Conservation (phyloP, 1,140 invertebrate species). For the Leptinotarsa lineolata region DNA sequence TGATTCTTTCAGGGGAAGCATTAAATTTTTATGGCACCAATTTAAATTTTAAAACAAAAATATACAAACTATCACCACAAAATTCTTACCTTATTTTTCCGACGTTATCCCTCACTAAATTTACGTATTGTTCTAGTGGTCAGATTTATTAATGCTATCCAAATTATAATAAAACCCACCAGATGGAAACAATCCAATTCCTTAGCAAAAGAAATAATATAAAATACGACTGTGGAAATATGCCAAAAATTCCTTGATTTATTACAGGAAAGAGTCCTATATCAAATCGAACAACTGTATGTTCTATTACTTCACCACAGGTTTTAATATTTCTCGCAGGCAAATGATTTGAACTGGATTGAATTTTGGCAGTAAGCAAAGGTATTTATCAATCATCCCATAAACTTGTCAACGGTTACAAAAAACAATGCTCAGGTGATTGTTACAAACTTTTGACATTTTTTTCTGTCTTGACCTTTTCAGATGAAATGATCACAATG, state of each 20-base stretch:
- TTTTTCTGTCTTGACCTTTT: background rate
- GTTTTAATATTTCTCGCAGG: background rate
- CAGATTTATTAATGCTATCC: background rate
- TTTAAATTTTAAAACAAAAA: too few species aligned
- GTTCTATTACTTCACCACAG: background rate
- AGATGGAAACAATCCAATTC: background rate
- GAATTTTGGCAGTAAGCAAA: background rate
- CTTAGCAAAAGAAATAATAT: background rate
- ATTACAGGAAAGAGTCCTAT: background rate
- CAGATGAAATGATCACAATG: too few species aligned
- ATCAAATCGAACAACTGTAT: background rate
- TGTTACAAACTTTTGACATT: background rate
- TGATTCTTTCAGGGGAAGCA: too few species aligned
- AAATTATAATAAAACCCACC: background rate
- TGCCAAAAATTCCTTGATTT: constrained; percentile 3
- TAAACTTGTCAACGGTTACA: background rate
- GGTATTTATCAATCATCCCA: background rate
- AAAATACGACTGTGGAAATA: background rate
- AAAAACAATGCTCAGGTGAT: background rate
- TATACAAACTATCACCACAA: too few species aligned
- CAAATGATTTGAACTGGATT: background rate
- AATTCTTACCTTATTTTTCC: too few species aligned
- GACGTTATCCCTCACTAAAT: too few species aligned
- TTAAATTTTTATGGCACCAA: too few species aligned
- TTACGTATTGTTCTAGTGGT: too few species aligned